A percentile compares a stretch with the other conserved stretches of the same genome.
phyloP scores from a whole-genome alignment of 2,888 invertebrate genomes.

The Epirrhoe alternata region DNA sequence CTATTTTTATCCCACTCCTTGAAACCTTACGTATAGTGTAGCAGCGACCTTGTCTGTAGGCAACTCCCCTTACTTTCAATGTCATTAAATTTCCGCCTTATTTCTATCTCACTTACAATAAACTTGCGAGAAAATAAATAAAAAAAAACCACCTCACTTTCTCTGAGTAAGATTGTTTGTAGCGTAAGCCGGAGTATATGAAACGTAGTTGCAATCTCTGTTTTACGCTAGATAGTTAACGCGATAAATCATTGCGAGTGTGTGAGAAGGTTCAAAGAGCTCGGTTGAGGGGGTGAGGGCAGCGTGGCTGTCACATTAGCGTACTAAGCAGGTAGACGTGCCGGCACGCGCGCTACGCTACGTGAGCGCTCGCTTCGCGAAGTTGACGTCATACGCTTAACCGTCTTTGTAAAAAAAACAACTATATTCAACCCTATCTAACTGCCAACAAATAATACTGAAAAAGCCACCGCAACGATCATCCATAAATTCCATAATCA shows the following conservation, averaged over 20 bases:
- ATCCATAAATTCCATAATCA: slow-evolving; percentile 50
- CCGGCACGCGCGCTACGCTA: slow-evolving; percentile 57
- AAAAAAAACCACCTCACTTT: slow-evolving; percentile 22
- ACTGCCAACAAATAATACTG: slow-evolving; percentile 2
- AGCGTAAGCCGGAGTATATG: slow-evolving; percentile 19
- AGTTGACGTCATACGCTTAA: slow-evolving; percentile 38
- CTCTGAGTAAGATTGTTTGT: slow-evolving; percentile 31
- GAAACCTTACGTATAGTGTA: slow-evolving; percentile 6
- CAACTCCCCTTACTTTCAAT: slow-evolving; percentile 21
- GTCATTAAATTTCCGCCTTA: slow-evolving; percentile 27
- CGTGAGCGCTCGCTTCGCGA: slow-evolving; percentile 44
- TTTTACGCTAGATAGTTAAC: slow-evolving; percentile 48
- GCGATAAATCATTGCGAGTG: slow-evolving; percentile 52
- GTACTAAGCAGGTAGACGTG: slow-evolving; percentile 72
- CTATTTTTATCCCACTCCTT: slow-evolving; percentile 18
- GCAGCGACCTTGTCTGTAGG: slow-evolving; percentile 20
- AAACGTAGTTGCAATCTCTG: slow-evolving; percentile 40
- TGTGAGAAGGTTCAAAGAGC: slow-evolving; percentile 51
- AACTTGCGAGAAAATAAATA: slow-evolving; percentile 10
- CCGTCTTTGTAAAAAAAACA: slow-evolving; percentile 30
- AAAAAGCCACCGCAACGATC: slow-evolving; percentile 21
- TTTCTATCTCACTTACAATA: slow-evolving; percentile 22
- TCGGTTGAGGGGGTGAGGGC: slow-evolving; percentile 46
- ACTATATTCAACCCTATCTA: slow-evolving; percentile 24
- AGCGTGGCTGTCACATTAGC: slow-evolving; percentile 62